These are phyloP conservation scores for Alviniconcha marisindica DNA, from an alignment of 1,140 invertebrate genomes.

Conservation along the genomic window DNA sequence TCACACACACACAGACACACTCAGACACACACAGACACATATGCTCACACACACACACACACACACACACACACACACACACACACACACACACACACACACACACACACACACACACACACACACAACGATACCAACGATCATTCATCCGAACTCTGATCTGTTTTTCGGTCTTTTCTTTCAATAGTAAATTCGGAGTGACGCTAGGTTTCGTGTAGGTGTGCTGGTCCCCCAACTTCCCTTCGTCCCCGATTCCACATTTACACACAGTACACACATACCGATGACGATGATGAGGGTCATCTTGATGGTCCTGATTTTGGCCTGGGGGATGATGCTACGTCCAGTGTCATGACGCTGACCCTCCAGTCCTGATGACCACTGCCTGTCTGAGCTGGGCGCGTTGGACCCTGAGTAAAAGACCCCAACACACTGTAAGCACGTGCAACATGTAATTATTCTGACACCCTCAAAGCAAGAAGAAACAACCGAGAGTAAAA, in stretches of 20 bases:
- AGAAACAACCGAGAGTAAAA: no score
- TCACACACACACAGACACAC: neutral
- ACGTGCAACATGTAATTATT: no score
- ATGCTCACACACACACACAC: neutral
- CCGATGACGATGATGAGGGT: conserved; percentile 96
- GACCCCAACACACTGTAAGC: no score
- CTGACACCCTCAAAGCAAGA: no score
- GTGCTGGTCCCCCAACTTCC: no score
- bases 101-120: conserved; percentile 1
- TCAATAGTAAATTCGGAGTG: no score
- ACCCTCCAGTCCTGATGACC: conserved; percentile 29
- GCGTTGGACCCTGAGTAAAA: conserved; percentile 12
- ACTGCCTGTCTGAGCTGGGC: conserved; percentile 21
- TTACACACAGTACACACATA: conserved; percentile 77
- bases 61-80: conserved; percentile 10
- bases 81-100: conserved; percentile 13
- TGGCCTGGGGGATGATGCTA: conserved; percentile 94
- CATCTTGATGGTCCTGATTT: conserved; percentile 98
- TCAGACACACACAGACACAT: neutral
- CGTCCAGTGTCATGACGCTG: conserved; percentile 67
- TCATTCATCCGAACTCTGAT: no score
- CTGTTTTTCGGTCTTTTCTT: no score
- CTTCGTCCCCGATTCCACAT: no score
- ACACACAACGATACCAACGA: neutral
- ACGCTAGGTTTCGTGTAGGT: no score